Conservation (phyloP, 2,113 vertebrate genomes). For the Colossoma macropomum region DNA sequence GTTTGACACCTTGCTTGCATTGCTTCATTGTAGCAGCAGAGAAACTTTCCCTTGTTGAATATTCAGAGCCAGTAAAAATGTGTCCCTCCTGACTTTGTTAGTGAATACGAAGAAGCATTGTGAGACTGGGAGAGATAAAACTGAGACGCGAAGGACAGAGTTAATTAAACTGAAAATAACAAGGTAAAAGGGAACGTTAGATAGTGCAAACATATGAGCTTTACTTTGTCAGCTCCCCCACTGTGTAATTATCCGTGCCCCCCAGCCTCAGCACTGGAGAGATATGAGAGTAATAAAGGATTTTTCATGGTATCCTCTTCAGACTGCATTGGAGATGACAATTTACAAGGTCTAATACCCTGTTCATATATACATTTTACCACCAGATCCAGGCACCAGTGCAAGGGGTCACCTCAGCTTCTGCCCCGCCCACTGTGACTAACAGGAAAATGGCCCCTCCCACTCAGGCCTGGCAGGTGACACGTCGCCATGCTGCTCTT, state of each 20-base stretch:
- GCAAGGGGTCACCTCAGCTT: conserved; percentile 17
- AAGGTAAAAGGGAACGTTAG: not conserved
- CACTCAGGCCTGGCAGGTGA: conserved; percentile 75
- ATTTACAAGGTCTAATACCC: not conserved
- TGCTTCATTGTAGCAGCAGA: not conserved
- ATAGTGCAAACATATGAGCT: not conserved
- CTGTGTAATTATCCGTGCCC: not conserved
- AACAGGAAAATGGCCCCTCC: conserved; percentile 34
- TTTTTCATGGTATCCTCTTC: not conserved
- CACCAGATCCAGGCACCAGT: not conserved
- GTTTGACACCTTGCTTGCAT: not conserved
- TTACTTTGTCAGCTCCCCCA: not conserved
- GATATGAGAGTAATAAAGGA: not conserved
- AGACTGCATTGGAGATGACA: not conserved
- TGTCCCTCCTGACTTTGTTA: not conserved
- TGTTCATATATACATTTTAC: not conserved
- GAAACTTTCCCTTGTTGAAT: not conserved
- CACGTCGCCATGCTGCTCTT: conserved; percentile 61
- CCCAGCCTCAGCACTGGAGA: not conserved
- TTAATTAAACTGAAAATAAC: conserved; percentile 33
- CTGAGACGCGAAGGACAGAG: not conserved
- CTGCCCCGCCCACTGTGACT: conserved; percentile 8
- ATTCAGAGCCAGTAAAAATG: conserved; percentile 15
- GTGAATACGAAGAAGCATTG: not conserved
- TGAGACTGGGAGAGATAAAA: not conserved